phyloP scores from a whole-genome alignment of 2,797 vertebrate genomes.

The Malurus splendens region DNA sequence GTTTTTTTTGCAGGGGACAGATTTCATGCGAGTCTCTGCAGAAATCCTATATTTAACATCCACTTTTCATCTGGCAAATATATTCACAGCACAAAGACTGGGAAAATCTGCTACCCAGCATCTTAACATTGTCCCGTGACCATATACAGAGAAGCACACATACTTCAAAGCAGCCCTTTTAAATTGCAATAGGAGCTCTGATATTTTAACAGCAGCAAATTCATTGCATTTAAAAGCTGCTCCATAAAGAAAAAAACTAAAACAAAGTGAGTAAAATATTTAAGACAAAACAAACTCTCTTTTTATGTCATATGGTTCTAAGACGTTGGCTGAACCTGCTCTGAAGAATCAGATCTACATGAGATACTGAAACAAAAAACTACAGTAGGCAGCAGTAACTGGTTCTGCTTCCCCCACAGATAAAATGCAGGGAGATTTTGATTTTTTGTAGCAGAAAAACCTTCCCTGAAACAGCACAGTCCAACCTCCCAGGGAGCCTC shows the following conservation, averaged over 20 bases:
- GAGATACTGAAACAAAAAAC: not conserved
- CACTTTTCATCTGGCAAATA: not conserved
- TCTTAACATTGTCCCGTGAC: not conserved
- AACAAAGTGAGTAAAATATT: not conserved
- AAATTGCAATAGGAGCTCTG: not conserved
- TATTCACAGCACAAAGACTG: not conserved
- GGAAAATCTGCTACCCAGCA: not conserved
- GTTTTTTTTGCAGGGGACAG: accelerated
- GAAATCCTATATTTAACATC: not conserved
- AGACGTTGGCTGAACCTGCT: not conserved
- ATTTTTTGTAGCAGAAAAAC: not conserved
- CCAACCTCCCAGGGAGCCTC: not conserved
- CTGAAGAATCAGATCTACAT: not conserved
- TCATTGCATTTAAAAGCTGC: not conserved
- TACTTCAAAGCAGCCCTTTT: not conserved
- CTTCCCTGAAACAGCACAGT: not conserved
- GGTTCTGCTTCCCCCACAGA: not conserved
- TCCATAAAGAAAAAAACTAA: not conserved
- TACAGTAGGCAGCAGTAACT: not conserved
- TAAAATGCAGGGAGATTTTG: too few relatives aligned
- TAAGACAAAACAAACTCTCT: not conserved
- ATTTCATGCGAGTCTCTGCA: accelerated
- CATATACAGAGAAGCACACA: not conserved
- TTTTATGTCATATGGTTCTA: not conserved
- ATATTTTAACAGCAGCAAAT: not conserved